Base-by-base conservation (phyloP, 2,113 vertebrate species). In the Mystacornis crossleyi region DNA sequence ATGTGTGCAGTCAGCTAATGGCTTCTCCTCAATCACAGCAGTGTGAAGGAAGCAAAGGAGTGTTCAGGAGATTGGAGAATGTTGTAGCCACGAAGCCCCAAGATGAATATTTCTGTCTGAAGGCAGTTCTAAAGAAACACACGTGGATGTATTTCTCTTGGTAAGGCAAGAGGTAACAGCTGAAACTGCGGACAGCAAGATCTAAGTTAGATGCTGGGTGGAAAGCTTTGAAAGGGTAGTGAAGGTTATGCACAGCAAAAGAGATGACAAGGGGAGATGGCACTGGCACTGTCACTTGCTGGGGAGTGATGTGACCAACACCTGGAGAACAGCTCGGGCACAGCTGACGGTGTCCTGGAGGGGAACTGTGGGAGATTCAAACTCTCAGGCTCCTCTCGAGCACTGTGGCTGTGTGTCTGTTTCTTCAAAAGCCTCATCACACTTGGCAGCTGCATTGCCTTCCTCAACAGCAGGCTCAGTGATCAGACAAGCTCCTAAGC, bases 301-400 rank as follows among this genome's bases (percentile, higher is more conserved):
- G 17, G 58, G 72, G 33, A 33, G 29, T 2, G 17, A 58, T 28
- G 69, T 42, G 54, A 28, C 13, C 6, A 26, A 54, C 50, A 23
- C 25, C 42, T 20, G 33, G 28, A 54, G 66, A 34, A 3, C 2
- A 8, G n/a, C 48, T 67, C 1, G 0, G 74, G 58, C 16, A 64
- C 36, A 36, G 71, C 47, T 38, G 24, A 11, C 2, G 0, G 0
- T 5, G 18, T 42, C 55, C 66, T 74, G 48, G n/a, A 40, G 58
- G 23, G 57, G 38, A 55, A 12, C 0, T 1, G 24, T 1, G 1
- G 23, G 9, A 20, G 25, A 33, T 28, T 4, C 18, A 29, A 78
- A 16, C 26, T 34, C 48, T 53, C 23, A 16, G n/a, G 31, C 18
- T 86, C 23, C 79, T 51, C n/a, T 47, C 8, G 6, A 42, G 18